Conservation (phyloP, 2,888 invertebrate species). For the Macrophya annulata region DNA sequence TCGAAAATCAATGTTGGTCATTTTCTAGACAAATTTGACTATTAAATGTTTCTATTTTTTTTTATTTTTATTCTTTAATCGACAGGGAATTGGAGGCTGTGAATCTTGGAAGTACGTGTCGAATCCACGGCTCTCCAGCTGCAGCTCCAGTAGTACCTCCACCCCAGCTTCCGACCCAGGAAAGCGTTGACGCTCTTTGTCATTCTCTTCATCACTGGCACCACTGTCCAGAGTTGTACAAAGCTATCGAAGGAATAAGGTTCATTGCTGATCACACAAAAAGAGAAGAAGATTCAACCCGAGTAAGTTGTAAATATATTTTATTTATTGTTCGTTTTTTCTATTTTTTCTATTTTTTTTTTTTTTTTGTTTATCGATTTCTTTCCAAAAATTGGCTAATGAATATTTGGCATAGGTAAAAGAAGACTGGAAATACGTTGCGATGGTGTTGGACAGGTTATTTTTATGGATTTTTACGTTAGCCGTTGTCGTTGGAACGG, state of each 20-base stretch:
- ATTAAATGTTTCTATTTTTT: no score
- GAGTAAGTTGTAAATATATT: slow-evolving; percentile 82
- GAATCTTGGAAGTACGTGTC: slow-evolving; percentile 81
- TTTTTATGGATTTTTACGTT: slow-evolving; percentile 99
- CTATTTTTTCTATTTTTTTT: neutral
- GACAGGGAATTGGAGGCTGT: slow-evolving; percentile 83
- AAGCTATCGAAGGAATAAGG: slow-evolving; percentile 95
- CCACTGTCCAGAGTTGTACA: slow-evolving; percentile 94
- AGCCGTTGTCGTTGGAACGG: slow-evolving; percentile 96
- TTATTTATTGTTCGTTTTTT: neutral
- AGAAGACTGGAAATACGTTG: slow-evolving; percentile 99
- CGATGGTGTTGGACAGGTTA: slow-evolving; percentile 97
- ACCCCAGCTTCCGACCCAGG: slow-evolving; percentile 77
- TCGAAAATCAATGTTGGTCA: neutral
- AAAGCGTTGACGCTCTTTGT: slow-evolving; percentile 83
- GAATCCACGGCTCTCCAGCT: slow-evolving; percentile 83
- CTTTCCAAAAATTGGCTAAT: neutral
- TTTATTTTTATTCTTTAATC: slow-evolving; percentile 26
- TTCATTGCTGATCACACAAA: slow-evolving; percentile 96
- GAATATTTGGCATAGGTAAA: slow-evolving; percentile 85
- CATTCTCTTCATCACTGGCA: slow-evolving; percentile 90
- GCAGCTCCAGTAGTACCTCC: slow-evolving; percentile 81
- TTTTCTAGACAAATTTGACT: neutral
- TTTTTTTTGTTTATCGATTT: neutral
- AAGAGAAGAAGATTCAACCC: slow-evolving; percentile 94